phyloP scores from a whole-genome alignment of 2,888 invertebrate species.

The Drosophila anomalipes region DNA sequence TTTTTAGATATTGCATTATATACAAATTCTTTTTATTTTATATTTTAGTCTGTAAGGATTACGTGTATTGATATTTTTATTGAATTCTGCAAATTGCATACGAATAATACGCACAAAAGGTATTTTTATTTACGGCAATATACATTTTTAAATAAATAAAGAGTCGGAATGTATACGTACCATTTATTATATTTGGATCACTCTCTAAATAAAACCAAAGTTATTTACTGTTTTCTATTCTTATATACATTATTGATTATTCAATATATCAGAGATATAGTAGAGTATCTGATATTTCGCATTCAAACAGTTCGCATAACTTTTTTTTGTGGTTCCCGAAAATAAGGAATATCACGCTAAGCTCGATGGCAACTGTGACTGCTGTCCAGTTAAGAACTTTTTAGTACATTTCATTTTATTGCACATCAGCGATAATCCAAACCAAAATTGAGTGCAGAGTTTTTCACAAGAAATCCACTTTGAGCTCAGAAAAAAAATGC shows the following conservation, averaged over 20 bases:
- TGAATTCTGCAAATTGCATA: background rate
- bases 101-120: background rate
- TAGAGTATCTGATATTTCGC: background rate
- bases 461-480: constrained; percentile 57
- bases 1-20: background rate
- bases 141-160: background rate
- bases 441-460: constrained; percentile 69
- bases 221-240: background rate
- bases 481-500: constrained; percentile 28
- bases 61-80: background rate
- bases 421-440: constrained; percentile 76
- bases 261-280: background rate
- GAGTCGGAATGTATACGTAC: background rate
- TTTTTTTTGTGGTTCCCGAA: constrained; percentile 1
- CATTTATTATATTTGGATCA: background rate
- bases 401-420: constrained; percentile 59
- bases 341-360: constrained; percentile 20
- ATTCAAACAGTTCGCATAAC: background rate
- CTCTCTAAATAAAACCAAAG: background rate
- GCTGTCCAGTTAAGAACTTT: constrained; percentile 63
- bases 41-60: background rate
- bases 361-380: constrained; percentile 29
- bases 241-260: background rate
- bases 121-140: background rate
- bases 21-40: background rate